phyloP scores from a whole-genome alignment of 2,113 vertebrate species.

The Ifrita kowaldi region DNA sequence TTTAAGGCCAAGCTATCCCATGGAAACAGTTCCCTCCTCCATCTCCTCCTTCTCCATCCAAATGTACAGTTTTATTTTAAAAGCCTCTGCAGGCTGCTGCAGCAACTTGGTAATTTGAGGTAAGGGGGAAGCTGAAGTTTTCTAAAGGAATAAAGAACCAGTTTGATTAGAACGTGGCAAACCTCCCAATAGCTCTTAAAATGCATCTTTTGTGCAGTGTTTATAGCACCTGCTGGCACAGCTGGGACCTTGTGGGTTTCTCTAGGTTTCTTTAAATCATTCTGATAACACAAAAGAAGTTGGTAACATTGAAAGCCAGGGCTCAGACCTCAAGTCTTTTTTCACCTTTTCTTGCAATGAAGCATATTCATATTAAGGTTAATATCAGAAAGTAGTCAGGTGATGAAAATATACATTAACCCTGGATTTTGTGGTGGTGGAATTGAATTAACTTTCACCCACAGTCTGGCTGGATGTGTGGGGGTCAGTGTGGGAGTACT shows the following conservation, averaged over 20 bases:
- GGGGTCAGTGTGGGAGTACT: background rate
- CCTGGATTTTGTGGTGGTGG: background rate
- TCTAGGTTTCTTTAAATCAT: background rate
- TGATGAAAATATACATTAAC: background rate
- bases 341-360: background rate
- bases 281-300: background rate
- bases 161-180: background rate
- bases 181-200: background rate
- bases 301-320: background rate
- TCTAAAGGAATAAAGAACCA: background rate
- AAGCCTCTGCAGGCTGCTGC: background rate
- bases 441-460: background rate
- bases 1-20: background rate
- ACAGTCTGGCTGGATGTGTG: background rate
- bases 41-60: background rate
- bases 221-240: background rate
- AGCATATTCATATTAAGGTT: background rate
- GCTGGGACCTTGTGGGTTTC: background rate
- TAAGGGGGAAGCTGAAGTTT: background rate
- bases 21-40: background rate
- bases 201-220: background rate
- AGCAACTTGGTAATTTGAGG: background rate
- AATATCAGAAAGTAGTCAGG: background rate
- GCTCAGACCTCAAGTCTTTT: background rate
- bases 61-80: background rate